phyloP scores from a whole-genome alignment of 2,113 vertebrate species.

The Pseudolaguvia tuberculata region DNA sequence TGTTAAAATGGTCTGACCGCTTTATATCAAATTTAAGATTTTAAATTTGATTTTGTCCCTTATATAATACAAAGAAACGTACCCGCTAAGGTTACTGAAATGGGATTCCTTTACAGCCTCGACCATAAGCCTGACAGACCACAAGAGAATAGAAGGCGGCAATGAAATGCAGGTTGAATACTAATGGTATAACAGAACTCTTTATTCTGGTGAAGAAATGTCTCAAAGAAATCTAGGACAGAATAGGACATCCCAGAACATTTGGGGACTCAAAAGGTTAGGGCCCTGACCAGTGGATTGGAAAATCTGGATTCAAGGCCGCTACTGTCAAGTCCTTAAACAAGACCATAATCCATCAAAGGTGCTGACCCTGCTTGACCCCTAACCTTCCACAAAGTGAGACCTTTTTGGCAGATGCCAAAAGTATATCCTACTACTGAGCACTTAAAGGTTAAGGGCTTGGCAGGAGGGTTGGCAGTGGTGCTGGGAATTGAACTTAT shows the following conservation, averaged over 20 bases:
- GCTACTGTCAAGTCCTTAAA: no score
- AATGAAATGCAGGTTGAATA: conserved; percentile 39
- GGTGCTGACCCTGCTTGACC: no score
- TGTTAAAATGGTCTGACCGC: neutral
- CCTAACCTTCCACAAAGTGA: no score
- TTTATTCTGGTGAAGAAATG: conserved; percentile 9
- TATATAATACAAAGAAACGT: conserved; percentile 4
- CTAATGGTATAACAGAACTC: conserved; percentile 36
- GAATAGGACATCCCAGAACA: neutral
- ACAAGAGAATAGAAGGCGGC: conserved; percentile 34
- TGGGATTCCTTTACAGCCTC: conserved; percentile 45
- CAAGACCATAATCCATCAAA: no score
- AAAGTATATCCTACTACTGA: no score
- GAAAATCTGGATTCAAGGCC: no score
- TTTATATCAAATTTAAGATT: neutral
- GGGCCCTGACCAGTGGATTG: no score
- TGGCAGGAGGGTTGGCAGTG: no score
- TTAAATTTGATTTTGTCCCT: neutral
- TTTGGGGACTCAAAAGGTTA: no score
- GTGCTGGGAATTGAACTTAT: no score
- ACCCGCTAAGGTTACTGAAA: conserved; percentile 61
- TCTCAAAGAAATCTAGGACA: neutral
- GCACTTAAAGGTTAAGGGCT: no score
- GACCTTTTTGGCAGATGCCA: no score
- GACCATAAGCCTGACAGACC: conserved; percentile 52